Percentiles rank a stretch among this genome's conserved stretches.
phyloP scores from a whole-genome alignment of 2,888 invertebrate species.

The Lepidonotus clava region DNA sequence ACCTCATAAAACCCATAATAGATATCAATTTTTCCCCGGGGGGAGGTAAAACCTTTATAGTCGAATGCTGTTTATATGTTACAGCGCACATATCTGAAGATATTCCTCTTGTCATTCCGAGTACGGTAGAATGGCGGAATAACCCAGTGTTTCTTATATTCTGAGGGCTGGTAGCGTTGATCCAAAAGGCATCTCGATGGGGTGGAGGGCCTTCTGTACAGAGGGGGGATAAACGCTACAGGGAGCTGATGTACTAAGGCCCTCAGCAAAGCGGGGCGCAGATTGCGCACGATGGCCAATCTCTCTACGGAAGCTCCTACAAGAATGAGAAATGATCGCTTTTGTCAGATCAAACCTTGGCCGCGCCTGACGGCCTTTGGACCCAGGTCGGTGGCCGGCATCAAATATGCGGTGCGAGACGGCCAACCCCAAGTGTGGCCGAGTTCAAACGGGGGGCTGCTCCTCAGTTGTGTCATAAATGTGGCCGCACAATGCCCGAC shows the following conservation, averaged over 20 bases:
- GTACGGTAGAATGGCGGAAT: not conserved
- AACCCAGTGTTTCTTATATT: too few species aligned
- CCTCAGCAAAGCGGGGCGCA: not conserved
- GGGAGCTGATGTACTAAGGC: not conserved
- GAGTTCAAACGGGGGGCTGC: constrained; percentile 44
- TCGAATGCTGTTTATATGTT: too few species aligned
- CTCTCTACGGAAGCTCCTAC: not conserved
- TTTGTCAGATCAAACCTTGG: constrained; percentile 13
- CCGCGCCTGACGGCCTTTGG: not conserved
- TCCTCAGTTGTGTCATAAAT: constrained; percentile 53
- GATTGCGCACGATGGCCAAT: constrained; percentile 13
- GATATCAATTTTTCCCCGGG: too few species aligned
- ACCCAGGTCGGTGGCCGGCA: not conserved
- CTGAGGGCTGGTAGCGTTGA: not conserved
- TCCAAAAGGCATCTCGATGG: not conserved
- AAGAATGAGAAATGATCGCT: constrained; percentile 28
- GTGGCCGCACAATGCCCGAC: constrained; percentile 46
- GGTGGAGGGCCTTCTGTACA: not conserved
- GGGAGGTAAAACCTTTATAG: too few species aligned
- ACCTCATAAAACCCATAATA: too few species aligned
- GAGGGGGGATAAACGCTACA: not conserved
- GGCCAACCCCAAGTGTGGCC: constrained; percentile 38
- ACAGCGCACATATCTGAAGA: too few species aligned
- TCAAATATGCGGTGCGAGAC: constrained; percentile 46
- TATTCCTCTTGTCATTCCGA: not conserved